phyloP scores from a whole-genome alignment of 2,113 vertebrate genomes.

The Crotophaga sulcirostris region DNA sequence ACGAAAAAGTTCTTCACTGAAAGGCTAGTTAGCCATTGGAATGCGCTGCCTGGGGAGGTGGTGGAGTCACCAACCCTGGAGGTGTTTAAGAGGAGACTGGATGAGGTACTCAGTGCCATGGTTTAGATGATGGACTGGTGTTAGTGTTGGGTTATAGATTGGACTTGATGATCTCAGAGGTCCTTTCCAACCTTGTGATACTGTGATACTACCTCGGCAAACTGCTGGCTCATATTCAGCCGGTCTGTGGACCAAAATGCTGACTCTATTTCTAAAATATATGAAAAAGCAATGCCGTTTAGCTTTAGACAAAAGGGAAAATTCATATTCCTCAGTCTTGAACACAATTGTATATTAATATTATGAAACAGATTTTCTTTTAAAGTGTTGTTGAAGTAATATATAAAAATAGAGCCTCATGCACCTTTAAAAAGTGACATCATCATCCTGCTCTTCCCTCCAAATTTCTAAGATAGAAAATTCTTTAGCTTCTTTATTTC shows the following conservation, averaged over 20 bases:
- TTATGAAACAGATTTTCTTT: not conserved
- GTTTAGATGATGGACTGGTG: too few relatives aligned
- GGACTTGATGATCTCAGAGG: too few relatives aligned
- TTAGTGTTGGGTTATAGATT: too few relatives aligned
- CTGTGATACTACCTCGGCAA: too few relatives aligned
- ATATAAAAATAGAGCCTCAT: not conserved
- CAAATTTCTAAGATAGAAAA: not conserved
- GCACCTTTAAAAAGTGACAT: not conserved
- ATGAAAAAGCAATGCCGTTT: not conserved
- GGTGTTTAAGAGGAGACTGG: too few relatives aligned
- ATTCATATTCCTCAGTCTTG: not conserved
- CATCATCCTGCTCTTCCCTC: not conserved
- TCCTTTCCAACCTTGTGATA: too few relatives aligned
- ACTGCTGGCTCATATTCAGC: too few relatives aligned
- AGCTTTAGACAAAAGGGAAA: not conserved
- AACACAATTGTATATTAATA: not conserved
- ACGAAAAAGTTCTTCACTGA: too few relatives aligned
- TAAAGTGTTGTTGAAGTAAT: not conserved
- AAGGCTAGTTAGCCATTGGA: too few relatives aligned
- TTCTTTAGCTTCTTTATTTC: not conserved
- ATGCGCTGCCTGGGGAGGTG: too few relatives aligned
- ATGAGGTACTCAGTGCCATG: too few relatives aligned
- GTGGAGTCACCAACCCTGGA: too few relatives aligned
- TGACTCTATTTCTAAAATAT: not conserved
- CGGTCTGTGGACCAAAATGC: not conserved